Percentiles rank a stretch among this genome's conserved stretches.
Evolutionary conservation across 1,140 invertebrate genomes (phyloP).

Genomic region (Drosophila nannoptera): DNA sequence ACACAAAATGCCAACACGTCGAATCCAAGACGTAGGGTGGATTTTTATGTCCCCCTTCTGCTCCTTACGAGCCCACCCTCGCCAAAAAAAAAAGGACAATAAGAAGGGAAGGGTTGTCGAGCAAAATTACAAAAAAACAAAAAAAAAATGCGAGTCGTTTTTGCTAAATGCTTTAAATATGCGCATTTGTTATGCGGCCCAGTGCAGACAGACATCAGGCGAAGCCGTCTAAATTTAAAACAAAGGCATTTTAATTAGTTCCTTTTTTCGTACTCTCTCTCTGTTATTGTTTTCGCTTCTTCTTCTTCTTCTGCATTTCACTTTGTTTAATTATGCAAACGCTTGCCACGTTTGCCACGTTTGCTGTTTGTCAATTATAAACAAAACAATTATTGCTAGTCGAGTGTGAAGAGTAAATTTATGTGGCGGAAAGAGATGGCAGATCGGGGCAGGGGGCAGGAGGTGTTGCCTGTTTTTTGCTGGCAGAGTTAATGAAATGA

Average conservation of each 20-base stretch:
- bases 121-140: slow-evolving; percentile 42
- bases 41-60: no score
- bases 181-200: no score
- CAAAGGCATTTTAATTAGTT: slow-evolving; percentile 68
- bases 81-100: slow-evolving; percentile 12
- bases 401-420: not conserved
- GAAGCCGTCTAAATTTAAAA: slow-evolving; percentile 17
- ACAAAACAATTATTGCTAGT: slow-evolving; percentile 45
- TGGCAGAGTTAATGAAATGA: no score
- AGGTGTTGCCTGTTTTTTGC: no score
- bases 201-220: slow-evolving; percentile 31
- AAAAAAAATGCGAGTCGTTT: slow-evolving; percentile 37
- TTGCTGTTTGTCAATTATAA: slow-evolving; percentile 38
- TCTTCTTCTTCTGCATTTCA: not conserved
- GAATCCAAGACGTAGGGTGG: slow-evolving; percentile 21
- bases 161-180: slow-evolving; percentile 64
- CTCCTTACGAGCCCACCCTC: slow-evolving; percentile 25
- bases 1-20: slow-evolving; percentile 65
- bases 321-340: slow-evolving; percentile 20
- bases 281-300: no score
- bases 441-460: no score
- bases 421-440: not conserved
- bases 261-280: slow-evolving; percentile 17
- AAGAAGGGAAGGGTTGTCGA: slow-evolving; percentile 60
- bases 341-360: slow-evolving; percentile 13